Evolutionary conservation across 1,140 invertebrate species (phyloP).

Genomic region (Solenopsis invicta): DNA sequence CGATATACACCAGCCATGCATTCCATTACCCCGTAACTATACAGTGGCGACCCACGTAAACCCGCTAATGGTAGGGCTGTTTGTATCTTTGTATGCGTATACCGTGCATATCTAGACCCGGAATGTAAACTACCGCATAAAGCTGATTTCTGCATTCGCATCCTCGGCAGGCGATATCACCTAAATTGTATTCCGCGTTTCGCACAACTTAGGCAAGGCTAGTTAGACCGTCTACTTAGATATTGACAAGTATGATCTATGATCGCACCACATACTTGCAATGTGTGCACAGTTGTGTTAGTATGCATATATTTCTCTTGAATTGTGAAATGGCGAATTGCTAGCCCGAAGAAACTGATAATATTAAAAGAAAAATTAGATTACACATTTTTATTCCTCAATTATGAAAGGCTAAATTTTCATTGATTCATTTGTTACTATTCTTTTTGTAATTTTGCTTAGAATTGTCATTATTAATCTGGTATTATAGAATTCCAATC

Average conservation of each 20-base stretch:
- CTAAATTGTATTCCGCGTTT: slow-evolving; percentile 59
- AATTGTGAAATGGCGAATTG: not conserved
- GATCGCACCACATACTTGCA: not conserved
- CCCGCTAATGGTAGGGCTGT: slow-evolving; percentile 54
- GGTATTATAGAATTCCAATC: not conserved
- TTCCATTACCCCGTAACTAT: slow-evolving; percentile 70
- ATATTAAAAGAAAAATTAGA: not conserved
- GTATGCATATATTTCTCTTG: not conserved
- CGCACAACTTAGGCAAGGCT: slow-evolving; percentile 22
- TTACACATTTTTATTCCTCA: not conserved
- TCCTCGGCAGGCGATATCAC: slow-evolving; percentile 19
- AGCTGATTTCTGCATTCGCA: slow-evolving; percentile 65
- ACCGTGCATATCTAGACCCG: slow-evolving; percentile 31
- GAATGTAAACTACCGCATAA: slow-evolving; percentile 65
- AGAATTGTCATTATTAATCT: not conserved
- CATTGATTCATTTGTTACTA: not conserved
- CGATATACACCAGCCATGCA: slow-evolving; percentile 64
- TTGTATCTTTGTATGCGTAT: slow-evolving; percentile 52
- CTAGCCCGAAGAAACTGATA: not conserved
- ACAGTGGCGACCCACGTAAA: slow-evolving; percentile 41
- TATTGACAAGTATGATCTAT: slow-evolving; percentile 53
- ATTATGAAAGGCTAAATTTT: not conserved
- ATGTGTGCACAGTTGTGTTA: slow-evolving; percentile 1
- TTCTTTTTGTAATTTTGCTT: slow-evolving; percentile 8
- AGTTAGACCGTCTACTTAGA: slow-evolving; percentile 26